Base-by-base conservation (phyloP, 2,888 invertebrate species). In the Cylloceria caligata region DNA sequence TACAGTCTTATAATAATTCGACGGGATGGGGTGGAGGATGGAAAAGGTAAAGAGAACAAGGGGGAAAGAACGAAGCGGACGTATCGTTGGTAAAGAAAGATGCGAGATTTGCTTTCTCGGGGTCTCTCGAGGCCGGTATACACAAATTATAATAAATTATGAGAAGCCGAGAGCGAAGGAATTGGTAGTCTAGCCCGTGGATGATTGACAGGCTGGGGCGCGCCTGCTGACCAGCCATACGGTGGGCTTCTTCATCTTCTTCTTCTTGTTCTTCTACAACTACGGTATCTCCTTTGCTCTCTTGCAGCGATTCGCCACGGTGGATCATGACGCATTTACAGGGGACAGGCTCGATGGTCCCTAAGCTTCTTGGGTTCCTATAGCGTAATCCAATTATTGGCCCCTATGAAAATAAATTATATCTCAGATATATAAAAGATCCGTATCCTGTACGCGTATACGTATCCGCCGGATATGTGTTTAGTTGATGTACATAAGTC, bases 101-200 rank as follows among this genome's bases (percentile, higher is more conserved):
- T 67, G 68, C 72, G 67, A 77, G 75, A 68, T 55, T 62, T 73
- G 75, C 71, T 75, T 77, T 84, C 80, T 72, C 55, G 64, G 74
- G 74, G 79, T 68, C 75, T 72, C 73, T 67, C 60, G 71, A 69
- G 81, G 76, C 74, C 36, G 88, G 85, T 84, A 85, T 90, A 90
- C 86, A 90, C 90, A 90, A 92, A 92, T 92, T 92, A 92, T 91
- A 90, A 90, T 91, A 91, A 92, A 92, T 92, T 92, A 92, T 92
- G 89, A 90, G 88, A 87, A 87, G 87, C 77, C 67, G 76, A 73
- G 82, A 81, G 81, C 52, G 68, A 71, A 91, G 91, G 92, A 92
- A 92, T 92, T 92, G 92, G 91, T 91, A 91, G 92, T 92, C 92
- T 92, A 92, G 91, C 89, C 92, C 88, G 87, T 88, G 89, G 89